phyloP scores from a whole-genome alignment of 2,888 invertebrate species.

The Hydrotaea diabolus region DNA sequence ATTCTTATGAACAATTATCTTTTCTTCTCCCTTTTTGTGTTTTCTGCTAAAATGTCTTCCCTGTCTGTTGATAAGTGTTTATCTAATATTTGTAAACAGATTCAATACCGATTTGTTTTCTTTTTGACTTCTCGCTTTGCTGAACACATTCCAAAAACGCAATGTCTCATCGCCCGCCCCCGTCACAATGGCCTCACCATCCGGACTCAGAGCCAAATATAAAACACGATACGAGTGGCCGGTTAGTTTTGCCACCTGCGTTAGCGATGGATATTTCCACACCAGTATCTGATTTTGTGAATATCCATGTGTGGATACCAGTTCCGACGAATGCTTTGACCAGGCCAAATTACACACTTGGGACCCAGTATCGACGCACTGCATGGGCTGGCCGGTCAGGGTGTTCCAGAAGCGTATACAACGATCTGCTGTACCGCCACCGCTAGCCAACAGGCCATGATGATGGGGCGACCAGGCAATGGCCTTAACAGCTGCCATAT shows the following conservation, averaged over 20 bases:
- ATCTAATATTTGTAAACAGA: slow-evolving; percentile 94
- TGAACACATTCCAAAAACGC: slow-evolving; percentile 99
- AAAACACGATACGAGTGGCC: slow-evolving; percentile 98
- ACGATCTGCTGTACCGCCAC: slow-evolving; percentile 99
- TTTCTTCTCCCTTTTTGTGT: background rate
- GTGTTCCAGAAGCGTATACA: slow-evolving; percentile 99
- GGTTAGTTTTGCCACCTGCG: slow-evolving; percentile 97
- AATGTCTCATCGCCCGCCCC: slow-evolving; percentile 99
- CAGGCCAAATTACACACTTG: slow-evolving; percentile 99
- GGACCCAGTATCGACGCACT: slow-evolving; percentile 98
- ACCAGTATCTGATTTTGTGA: slow-evolving; percentile 99
- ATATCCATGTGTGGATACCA: slow-evolving; percentile 99
- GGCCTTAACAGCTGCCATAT: slow-evolving; percentile 98
- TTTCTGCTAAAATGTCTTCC: slow-evolving; percentile 27
- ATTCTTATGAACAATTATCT: slow-evolving; percentile 7
- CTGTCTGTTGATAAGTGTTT: slow-evolving; percentile 69
- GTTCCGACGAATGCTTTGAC: slow-evolving; percentile 98
- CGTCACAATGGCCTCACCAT: slow-evolving; percentile 99
- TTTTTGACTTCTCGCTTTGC: slow-evolving; percentile 96
- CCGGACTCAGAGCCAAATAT: slow-evolving; percentile 97
- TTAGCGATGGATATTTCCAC: slow-evolving; percentile 98
- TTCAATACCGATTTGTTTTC: slow-evolving; percentile 96
- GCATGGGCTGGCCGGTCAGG: slow-evolving; percentile 98
- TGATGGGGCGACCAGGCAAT: slow-evolving; percentile 99
- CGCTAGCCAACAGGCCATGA: slow-evolving; percentile 96